Conservation (phyloP, 2,113 vertebrate species). For the Ictidomys tridecemlineatus region DNA sequence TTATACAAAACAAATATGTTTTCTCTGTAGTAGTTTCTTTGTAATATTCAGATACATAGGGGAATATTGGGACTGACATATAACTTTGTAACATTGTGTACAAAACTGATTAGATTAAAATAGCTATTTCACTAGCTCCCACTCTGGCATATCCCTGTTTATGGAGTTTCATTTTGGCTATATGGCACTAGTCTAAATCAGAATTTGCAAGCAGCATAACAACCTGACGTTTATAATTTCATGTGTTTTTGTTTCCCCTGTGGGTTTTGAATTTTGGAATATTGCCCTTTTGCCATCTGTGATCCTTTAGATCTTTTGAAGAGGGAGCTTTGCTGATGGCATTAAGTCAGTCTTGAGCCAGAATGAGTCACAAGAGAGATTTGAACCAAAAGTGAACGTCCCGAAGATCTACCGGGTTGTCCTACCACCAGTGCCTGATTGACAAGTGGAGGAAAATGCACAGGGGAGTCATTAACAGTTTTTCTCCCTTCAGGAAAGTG, state of each 20-base stretch:
- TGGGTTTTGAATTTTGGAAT: slow-evolving; percentile 36
- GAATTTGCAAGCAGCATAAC: neutral
- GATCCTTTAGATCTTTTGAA: slow-evolving; percentile 4
- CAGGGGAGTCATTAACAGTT: neutral
- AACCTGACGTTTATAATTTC: neutral
- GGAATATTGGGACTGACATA: neutral
- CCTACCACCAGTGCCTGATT: neutral
- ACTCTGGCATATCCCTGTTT: neutral
- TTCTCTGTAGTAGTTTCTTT: neutral
- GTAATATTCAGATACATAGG: neutral
- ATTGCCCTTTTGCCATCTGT: neutral
- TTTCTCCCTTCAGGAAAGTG: neutral
- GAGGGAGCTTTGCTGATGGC: neutral
- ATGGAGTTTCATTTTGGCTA: neutral
- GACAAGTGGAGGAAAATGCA: neutral
- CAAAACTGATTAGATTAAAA: neutral
- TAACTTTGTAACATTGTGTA: neutral
- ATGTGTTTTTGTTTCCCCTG: neutral
- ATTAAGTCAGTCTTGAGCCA: neutral
- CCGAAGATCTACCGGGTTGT: neutral
- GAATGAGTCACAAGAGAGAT: neutral
- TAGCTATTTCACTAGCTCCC: neutral
- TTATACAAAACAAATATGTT: neutral
- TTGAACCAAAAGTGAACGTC: neutral
- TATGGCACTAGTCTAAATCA: neutral